phyloP scores from a whole-genome alignment of 2,888 invertebrate genomes.

The Perithous albicinctus region DNA sequence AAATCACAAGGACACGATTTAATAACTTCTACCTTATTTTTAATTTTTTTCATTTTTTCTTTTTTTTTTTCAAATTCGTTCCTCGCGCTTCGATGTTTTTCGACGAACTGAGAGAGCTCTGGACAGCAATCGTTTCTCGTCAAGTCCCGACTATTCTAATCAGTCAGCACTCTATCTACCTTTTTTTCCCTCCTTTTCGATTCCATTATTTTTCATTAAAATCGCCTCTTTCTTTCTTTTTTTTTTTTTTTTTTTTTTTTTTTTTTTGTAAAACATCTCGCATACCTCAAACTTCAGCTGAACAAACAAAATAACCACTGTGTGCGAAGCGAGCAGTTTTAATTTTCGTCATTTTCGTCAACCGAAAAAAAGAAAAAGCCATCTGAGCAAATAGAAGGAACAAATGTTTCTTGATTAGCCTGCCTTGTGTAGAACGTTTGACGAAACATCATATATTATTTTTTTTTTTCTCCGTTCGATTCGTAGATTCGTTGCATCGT shows the following conservation, averaged over 20 bases:
- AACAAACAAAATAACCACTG: slow-evolving; percentile 69
- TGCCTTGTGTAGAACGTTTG: not conserved
- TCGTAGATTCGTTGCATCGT: not conserved
- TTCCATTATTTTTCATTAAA: too few relatives aligned
- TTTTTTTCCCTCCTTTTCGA: slow-evolving; percentile 2
- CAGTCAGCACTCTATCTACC: not conserved
- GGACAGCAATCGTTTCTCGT: not conserved
- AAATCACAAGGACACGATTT: slow-evolving; percentile 1
- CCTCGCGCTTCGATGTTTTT: slow-evolving; percentile 18
- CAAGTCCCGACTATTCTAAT: slow-evolving; percentile 51
- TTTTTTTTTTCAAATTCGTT: slow-evolving; percentile 7
- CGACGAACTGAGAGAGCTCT: slow-evolving; percentile 17
- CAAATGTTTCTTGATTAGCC: slow-evolving; percentile 59
- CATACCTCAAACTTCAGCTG: slow-evolving; percentile 68
- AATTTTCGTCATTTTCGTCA: slow-evolving; percentile 67
- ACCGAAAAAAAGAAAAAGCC: slow-evolving; percentile 69
- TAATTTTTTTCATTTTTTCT: not conserved
- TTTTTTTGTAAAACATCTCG: slow-evolving; percentile 56
- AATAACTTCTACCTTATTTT: not conserved
- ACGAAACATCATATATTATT: too few relatives aligned
- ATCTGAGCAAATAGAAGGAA: slow-evolving; percentile 74
- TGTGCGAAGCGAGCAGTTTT: slow-evolving; percentile 38
- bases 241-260: slow-evolving; percentile 34
- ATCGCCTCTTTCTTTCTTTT: not conserved
- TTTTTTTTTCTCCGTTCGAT: not conserved